Base-by-base conservation (phyloP, 1,140 invertebrate species). In the Diploscapter pachys region DNA sequence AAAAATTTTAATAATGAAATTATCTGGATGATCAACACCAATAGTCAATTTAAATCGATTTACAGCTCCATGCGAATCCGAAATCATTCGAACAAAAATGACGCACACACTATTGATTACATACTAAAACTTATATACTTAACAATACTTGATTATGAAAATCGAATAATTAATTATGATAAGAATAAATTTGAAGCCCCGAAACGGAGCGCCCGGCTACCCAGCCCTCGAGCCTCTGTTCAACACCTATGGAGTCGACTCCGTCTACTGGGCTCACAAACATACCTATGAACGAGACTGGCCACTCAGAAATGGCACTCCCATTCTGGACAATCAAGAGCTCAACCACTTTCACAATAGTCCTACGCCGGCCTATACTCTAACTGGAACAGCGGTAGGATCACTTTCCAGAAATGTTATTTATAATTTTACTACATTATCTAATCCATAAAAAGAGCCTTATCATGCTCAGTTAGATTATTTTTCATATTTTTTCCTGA, bases 191-290 rank as follows among this genome's bases (percentile, higher is more conserved):
- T 79, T 57, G 50, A n/a, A 78, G 72, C 72, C 69, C 54, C 4
- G 70, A 13, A 57, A 3, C 55, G 62, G 66, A 55, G 13, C 68
- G 59, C 52, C 76, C 62, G 77, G 72, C 55, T 67, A 62, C 11
- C 81, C 77, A 81, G 88, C 89, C 1, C 85, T 98, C 64, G 96
- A 98, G 88, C 88, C 93, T 56, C 84, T 98, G 3, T 92, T 98
- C 83, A 91, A 91, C 80, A 88, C 93, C 66, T 91, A 93, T 84
- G 93, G 93, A 64, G 96, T 98, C 13, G 96, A 98, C 88, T 86
- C 97, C 65, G 90, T 91, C 84, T 89, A 98, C n/a, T 96, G 94
- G 93, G 95, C 93, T 0, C 95, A 98, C 86, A 93, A 98, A 85
- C 95, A 98, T 87, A 92, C 92, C 13, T 98, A 98, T 85, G 94